Base-by-base conservation (phyloP, 1,140 invertebrate species). In the Capitella teleta region DNA sequence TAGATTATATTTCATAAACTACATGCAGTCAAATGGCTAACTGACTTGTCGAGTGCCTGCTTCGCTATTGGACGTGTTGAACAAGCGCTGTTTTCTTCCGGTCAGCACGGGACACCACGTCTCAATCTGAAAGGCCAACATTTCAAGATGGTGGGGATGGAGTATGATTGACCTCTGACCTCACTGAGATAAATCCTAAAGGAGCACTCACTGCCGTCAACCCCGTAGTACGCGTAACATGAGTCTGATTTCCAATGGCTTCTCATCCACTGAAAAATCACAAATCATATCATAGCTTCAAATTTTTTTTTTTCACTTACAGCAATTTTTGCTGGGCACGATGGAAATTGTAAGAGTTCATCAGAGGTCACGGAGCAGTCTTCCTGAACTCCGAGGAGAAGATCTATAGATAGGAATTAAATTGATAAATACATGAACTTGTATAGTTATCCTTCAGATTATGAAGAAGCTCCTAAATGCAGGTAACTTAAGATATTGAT, bases 131-230 rank as follows among this genome's bases (percentile, higher is more conserved):
- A n/a, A n/a, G n/a, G n/a, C n/a, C n/a, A n/a, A n/a, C n/a, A n/a
- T n/a, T n/a, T n/a, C n/a, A n/a, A n/a, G n/a, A n/a, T n/a, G n/a
- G n/a, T n/a, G n/a, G n/a, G n/a, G n/a, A n/a, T n/a, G n/a, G n/a
- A n/a, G n/a, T n/a, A n/a, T n/a, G n/a, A n/a, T n/a, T n/a, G 37
- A 34, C 3, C 44, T 47, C 63, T 56, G 46, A 70, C 67, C 59
- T 71, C 64, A 59, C 71, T 72, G 2, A 74, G 54, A 46, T 72
- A 74, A 59, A 66, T 62, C 5, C 71, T 59, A 52, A 70, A 65
- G 5, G 70, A 72, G 49, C 72, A 74, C 14, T 64, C 57, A 5
- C 65, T 60, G 6, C 70, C 72, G 53, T 73, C 67, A 6, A 73
- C 70, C 5, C 68, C 67, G 43, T 65, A 64, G 0, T 63, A 53